A percentile compares a stretch with the other conserved stretches of the same genome.
These are phyloP conservation scores for Spisula solida DNA, from an alignment of 2,888 invertebrate species.

Conservation along the genomic window DNA sequence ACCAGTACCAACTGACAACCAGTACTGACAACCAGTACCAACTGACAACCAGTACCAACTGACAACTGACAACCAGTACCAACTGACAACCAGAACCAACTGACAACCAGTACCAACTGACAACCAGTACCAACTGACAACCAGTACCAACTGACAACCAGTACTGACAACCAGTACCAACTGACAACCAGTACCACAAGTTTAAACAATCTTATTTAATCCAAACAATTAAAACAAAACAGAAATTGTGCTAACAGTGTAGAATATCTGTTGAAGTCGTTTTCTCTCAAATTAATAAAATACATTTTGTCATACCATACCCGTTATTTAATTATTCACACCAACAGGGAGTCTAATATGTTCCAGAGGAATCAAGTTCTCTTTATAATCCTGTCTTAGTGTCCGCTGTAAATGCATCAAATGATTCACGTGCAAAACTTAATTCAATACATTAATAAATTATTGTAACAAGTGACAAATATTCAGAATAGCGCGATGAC, in stretches of 20 bases:
- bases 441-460: conserved; percentile 27
- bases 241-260: neutral
- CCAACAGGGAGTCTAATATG: neutral
- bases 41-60: too few relatives aligned
- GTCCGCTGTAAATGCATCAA: neutral
- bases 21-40: too few relatives aligned
- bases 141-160: too few relatives aligned
- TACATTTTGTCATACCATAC: neutral
- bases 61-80: too few relatives aligned
- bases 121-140: too few relatives aligned
- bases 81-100: too few relatives aligned
- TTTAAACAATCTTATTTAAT: too few relatives aligned
- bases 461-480: conserved; percentile 13
- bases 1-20: too few relatives aligned
- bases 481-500: conserved; percentile 2
- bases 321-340: neutral
- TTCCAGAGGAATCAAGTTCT: neutral
- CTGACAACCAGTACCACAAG: too few relatives aligned
- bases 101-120: too few relatives aligned
- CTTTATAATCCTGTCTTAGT: neutral
- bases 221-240: neutral
- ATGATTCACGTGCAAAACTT: neutral
- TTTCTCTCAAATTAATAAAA: too few relatives aligned
- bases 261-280: neutral
- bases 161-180: too few relatives aligned